Evolutionary conservation across 2,888 invertebrate genomes (phyloP).

Genomic region (Tinea trinotella): DNA sequence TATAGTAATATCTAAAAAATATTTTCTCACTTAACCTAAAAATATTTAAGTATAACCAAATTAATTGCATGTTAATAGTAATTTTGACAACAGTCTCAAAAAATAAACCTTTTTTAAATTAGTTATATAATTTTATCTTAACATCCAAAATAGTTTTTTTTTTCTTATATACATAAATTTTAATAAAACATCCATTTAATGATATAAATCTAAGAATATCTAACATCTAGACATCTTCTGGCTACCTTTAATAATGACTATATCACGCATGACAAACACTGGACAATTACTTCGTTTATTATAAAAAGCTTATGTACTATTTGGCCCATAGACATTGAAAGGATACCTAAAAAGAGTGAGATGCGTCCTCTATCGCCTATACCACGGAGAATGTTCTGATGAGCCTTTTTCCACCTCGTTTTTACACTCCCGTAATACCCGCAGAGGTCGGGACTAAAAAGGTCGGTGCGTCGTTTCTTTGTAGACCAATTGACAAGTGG

Average conservation of each 20-base stretch:
- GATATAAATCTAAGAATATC: background rate
- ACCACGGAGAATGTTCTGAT: too few relatives aligned
- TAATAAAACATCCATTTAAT: background rate
- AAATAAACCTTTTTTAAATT: conserved; percentile 51
- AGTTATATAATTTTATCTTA: conserved; percentile 27
- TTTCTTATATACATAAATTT: conserved; percentile 26
- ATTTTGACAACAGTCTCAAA: conserved; percentile 68
- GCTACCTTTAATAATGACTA: conserved; percentile 6
- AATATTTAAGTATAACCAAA: conserved; percentile 37
- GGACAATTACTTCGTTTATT: too few relatives aligned
- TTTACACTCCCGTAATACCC: too few relatives aligned
- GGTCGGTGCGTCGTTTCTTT: too few relatives aligned
- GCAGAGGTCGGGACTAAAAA: too few relatives aligned
- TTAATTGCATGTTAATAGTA: conserved; percentile 38
- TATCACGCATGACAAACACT: conserved; percentile 5
- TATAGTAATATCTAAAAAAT: conserved; percentile 46
- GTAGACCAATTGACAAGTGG: too few relatives aligned
- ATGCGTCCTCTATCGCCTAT: too few relatives aligned
- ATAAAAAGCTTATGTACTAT: too few relatives aligned
- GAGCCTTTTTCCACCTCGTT: too few relatives aligned
- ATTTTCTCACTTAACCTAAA: conserved; percentile 40
- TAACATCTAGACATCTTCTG: background rate
- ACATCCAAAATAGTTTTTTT: conserved; percentile 60
- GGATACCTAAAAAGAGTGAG: too few relatives aligned
- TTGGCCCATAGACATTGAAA: too few relatives aligned